Evolutionary conservation across 1,140 invertebrate genomes (phyloP), one percentile per base, ranked within the genome.

Genomic region (Macrosteles quadrilineatus): DNA sequence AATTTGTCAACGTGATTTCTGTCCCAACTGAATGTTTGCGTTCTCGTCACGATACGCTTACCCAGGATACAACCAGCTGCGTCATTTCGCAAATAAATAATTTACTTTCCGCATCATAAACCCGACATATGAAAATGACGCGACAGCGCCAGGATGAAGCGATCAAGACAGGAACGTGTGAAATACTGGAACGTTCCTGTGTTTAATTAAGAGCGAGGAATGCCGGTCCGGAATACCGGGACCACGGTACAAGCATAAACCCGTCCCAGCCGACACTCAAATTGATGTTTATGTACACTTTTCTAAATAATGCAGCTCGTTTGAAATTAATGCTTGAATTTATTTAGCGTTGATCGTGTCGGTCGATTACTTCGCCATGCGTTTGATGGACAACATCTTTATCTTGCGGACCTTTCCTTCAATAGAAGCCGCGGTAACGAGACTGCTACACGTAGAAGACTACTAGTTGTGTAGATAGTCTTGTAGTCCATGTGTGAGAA

Each of bases 171-270:
- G 47, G 47, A 50, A 50, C 47, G 47, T 50, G 47, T 50, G 47
- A 50, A 50, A 19, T 50, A 50, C 47, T 50, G 47, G 47, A 50
- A 50, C 47, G 47, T 50, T 50, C 47, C 47, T 50, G 47, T 50
- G 47, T 50, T 50, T 50, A 50, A 50, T 50, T 50, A 50, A 50
- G 47, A 50, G 47, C 47, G 47, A 50, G 47, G 47, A 50, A 50
- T 50, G 47, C 47, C n/a, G 47, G 47, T 19, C 47, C 47, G 47
- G 47, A 50, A 50, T 50, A 50, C 47, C 47, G 47, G 47, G 47
- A 23, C 47, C 47, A 23, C 21, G 47, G 47, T 9, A 50, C 47
- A 50, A 4, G n/a, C 47, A 50, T 50, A 50, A 50, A 50, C 47
- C 47, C 4, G 47, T 50, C 47, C 3, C 17, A n/a, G 17, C 47